Percentiles rank a stretch among this genome's conserved stretches.
phyloP scores from a whole-genome alignment of 1,140 invertebrate species.

The Trialeurodes vaporariorum region DNA sequence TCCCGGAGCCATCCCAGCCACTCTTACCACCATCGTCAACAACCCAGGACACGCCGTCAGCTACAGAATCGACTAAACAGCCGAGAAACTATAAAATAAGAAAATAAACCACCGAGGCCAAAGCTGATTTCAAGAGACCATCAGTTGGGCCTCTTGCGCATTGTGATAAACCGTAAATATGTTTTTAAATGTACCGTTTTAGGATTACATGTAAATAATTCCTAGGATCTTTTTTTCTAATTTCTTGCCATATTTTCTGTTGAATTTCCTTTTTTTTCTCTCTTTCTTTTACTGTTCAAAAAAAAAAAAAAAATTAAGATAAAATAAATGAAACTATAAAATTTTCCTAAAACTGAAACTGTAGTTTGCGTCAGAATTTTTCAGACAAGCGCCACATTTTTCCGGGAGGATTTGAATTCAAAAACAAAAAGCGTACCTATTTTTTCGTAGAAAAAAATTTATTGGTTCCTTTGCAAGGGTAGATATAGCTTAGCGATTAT shows the following conservation, averaged over 20 bases:
- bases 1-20: slow-evolving; percentile 22
- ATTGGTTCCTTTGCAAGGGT: too few species aligned
- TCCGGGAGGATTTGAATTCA: too few species aligned
- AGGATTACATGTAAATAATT: background rate
- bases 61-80: slow-evolving; percentile 22
- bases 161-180: background rate
- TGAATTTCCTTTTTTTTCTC: background rate
- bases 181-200: slow-evolving; percentile 1
- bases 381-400: too few species aligned
- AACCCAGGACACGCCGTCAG: slow-evolving; percentile 35
- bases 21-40: slow-evolving; percentile 32
- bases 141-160: background rate
- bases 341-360: too few species aligned
- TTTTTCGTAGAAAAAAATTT: too few species aligned
- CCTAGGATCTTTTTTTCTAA: background rate
- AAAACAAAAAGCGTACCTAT: too few species aligned
- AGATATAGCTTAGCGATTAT: too few species aligned
- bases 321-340: background rate
- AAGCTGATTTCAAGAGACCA: background rate
- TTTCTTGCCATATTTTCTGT: background rate
- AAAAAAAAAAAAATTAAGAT: background rate
- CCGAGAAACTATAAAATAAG: too few species aligned
- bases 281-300: background rate
- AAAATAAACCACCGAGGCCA: background rate
- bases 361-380: too few species aligned